Conservation (phyloP, 2,113 vertebrate species). For the Platysternon megacephalum region DNA sequence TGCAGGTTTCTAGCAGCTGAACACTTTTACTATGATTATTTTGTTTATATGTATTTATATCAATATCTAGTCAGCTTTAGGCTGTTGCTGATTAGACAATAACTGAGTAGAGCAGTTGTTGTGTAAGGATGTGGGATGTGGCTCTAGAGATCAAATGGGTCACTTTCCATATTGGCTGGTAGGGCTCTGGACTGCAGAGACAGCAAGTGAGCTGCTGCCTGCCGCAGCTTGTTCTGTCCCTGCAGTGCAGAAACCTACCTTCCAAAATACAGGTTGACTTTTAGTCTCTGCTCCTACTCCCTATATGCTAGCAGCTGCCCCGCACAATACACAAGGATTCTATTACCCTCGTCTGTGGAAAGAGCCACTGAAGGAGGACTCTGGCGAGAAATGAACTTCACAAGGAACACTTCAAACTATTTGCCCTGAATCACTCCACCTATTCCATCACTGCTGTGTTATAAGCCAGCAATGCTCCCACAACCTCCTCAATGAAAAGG, state of each 20-base stretch:
- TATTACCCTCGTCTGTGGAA: neutral
- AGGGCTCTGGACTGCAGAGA: neutral
- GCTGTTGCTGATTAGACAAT: rapidly evolving
- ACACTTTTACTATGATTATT: neutral
- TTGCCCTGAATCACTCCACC: neutral
- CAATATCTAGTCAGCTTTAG: neutral
- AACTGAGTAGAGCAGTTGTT: neutral
- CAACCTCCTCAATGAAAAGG: neutral
- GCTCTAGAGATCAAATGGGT: neutral
- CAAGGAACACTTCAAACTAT: neutral
- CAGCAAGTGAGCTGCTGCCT: neutral
- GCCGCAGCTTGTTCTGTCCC: rapidly evolving
- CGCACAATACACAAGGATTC: neutral
- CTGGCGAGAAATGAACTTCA: neutral
- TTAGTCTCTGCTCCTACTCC: neutral
- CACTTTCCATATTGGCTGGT: neutral
- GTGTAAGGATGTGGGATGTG: neutral
- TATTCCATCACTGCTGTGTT: neutral
- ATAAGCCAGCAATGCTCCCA: neutral
- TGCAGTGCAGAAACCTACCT: neutral
- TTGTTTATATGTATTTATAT: neutral
- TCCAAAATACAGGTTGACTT: neutral
- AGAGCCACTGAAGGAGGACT: neutral
- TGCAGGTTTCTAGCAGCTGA: neutral
- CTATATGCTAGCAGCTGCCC: neutral